Evolutionary conservation across 1,140 invertebrate genomes (phyloP).

Genomic region (Drosophila funebris): DNA sequence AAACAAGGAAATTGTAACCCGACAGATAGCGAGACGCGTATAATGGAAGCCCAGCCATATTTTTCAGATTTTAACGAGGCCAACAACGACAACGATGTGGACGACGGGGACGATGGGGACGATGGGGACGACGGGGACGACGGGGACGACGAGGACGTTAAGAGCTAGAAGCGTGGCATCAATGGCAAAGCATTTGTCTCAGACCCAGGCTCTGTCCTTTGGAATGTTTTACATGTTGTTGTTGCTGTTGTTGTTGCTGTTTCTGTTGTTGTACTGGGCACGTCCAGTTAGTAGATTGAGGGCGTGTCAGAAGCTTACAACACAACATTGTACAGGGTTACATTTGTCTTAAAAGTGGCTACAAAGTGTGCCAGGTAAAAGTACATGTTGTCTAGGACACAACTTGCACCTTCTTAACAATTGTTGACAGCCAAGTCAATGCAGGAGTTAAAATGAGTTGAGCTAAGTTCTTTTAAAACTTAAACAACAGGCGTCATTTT

Average conservation of each 20-base stretch:
- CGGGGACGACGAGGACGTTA: conserved; percentile 1
- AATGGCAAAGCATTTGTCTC: conserved; percentile 65
- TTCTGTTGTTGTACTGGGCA: conserved; percentile 17
- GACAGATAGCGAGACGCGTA: conserved; percentile 61
- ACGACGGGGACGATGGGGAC: no score
- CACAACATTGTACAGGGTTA: conserved; percentile 62
- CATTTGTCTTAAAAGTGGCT: conserved; percentile 78
- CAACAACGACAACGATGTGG: conserved; percentile 10
- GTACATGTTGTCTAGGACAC: conserved; percentile 4
- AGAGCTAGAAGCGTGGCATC: conserved; percentile 39
- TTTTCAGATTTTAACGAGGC: conserved; percentile 78
- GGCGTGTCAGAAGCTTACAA: conserved; percentile 50
- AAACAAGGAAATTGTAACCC: conserved; percentile 70
- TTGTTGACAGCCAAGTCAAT: neutral
- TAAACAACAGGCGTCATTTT: neutral
- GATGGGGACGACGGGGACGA: conserved; percentile 1
- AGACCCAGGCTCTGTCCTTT: conserved; percentile 31
- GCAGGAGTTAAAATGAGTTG: neutral
- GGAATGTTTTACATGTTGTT: conserved; percentile 4
- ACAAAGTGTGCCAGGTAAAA: conserved; percentile 59
- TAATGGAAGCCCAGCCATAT: conserved; percentile 74
- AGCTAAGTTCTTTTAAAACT: neutral
- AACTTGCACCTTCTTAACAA: neutral
- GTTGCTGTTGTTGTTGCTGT: conserved; percentile 4
- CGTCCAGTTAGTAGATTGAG: conserved; percentile 32